Evolutionary conservation across 1,140 invertebrate species (phyloP), one percentile per base, ranked within the genome.

Genomic region (Pomacea maculata): DNA sequence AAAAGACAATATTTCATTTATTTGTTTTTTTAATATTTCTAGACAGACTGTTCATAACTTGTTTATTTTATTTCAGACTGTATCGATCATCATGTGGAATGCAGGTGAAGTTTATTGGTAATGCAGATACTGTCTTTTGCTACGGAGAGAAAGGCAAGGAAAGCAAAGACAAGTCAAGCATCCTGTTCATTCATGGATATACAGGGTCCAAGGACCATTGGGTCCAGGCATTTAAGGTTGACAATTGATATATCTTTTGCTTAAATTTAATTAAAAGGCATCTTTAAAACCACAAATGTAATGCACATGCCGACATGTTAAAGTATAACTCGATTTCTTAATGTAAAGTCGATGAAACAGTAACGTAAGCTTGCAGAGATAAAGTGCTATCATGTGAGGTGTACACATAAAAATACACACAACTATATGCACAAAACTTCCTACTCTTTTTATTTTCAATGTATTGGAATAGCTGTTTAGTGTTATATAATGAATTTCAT

Each of bases 121-220:
- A 86, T 80, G 83, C 84, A 8, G 29, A 83, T 25, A 82, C 54
- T 21, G 84, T 83, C n/a, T 83, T 85, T 55, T 87, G 87, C 77
- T 89, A 89, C 77, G 88, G 84, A 19, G 87, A 89, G 77, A 87
- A 80, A 76, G 87, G 87, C 14, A 70, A 52, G 14, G 81, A 78
- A 64, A 72, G 79, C 19, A 76, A 81, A 61, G 83, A 85, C 55
- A 83, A 84, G 68, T 83, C 85, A 14, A 85, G 82, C 67, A 88
- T 89, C 68, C 64, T 89, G 21, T 80, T 88, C 19, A 61, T 89
- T 19, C 88, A 89, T 85, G 88, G 88, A 12, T 89, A 88, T 81
- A 86, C 87, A 8, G 84, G 86, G 15, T 83, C 84, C 74, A 89
- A 88, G 76, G 88, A 87, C 78, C 86, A 87, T 85, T 89, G 86